Conservation (phyloP, 92 coral and sea anemone species). For the Zoanthus solanderi region DNA sequence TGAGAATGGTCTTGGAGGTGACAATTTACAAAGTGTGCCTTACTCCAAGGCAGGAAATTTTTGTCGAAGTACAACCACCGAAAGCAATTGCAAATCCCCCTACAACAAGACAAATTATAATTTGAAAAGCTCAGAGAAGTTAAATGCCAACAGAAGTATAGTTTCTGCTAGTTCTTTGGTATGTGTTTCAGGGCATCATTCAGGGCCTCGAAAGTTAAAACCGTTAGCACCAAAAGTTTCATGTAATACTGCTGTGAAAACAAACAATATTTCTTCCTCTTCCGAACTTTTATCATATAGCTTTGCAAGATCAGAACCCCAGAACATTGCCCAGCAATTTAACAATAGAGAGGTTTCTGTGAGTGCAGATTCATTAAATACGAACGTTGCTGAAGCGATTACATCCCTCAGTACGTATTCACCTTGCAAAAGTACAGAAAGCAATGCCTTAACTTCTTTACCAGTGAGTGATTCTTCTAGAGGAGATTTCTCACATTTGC, state of each 20-base stretch:
- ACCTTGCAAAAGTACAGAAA: neutral
- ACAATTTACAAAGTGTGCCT: neutral
- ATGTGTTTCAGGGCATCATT: neutral
- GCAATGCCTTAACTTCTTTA: neutral
- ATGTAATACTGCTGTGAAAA: neutral
- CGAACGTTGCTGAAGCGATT: too few species aligned
- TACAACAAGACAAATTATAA: neutral
- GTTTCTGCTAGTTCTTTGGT: neutral
- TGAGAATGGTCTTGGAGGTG: constrained; percentile 8
- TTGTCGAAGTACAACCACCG: constrained; percentile 1
- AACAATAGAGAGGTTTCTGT: neutral
- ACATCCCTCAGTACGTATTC: neutral
- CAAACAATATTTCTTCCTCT: neutral
- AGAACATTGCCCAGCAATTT: neutral
- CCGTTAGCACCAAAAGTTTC: constrained; percentile 28
- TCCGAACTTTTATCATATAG: neutral
- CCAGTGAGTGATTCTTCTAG: neutral
- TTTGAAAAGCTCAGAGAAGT: neutral
- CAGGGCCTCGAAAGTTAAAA: constrained; percentile 14
- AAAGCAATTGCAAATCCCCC: neutral
- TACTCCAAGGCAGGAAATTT: neutral
- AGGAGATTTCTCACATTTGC: neutral
- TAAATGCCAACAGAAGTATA: constrained; percentile 1
- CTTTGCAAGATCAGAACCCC: neutral
- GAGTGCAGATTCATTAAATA: neutral